phyloP scores from a whole-genome alignment of 2,888 invertebrate species.

The Phyto melanocephala region DNA sequence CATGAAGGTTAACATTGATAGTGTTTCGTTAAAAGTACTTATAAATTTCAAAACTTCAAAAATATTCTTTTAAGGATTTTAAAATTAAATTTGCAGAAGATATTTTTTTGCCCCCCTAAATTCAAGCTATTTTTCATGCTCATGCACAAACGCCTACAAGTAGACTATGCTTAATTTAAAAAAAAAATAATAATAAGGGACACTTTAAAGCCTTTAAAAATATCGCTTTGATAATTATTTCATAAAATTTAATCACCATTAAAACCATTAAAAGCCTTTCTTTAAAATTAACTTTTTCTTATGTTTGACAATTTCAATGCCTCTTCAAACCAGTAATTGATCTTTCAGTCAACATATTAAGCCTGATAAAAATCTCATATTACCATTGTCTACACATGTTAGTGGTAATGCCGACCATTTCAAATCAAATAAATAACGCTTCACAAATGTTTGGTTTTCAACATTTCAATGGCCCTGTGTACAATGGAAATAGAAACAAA shows the following conservation, averaged over 20 bases:
- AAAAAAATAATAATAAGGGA: too few relatives aligned
- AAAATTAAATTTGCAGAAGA: too few relatives aligned
- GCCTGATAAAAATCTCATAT: constrained; percentile 28
- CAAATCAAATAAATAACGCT: background rate
- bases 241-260: background rate
- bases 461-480: background rate
- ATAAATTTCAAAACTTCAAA: too few relatives aligned
- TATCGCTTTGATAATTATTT: too few relatives aligned
- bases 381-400: constrained; percentile 3
- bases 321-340: background rate
- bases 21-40: too few relatives aligned
- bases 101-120: background rate
- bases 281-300: background rate
- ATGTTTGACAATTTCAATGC: background rate
- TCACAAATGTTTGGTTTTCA: background rate
- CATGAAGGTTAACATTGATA: too few relatives aligned
- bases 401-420: too few relatives aligned
- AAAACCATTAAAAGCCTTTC: too few relatives aligned
- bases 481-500: background rate
- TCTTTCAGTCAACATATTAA: background rate
- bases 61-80: too few relatives aligned
- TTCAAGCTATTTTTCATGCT: background rate
- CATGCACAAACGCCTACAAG: background rate
- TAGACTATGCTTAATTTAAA: background rate
- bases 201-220: too few relatives aligned